Conservation (phyloP, 2,797 vertebrate species). For the Scleropages formosus region DNA sequence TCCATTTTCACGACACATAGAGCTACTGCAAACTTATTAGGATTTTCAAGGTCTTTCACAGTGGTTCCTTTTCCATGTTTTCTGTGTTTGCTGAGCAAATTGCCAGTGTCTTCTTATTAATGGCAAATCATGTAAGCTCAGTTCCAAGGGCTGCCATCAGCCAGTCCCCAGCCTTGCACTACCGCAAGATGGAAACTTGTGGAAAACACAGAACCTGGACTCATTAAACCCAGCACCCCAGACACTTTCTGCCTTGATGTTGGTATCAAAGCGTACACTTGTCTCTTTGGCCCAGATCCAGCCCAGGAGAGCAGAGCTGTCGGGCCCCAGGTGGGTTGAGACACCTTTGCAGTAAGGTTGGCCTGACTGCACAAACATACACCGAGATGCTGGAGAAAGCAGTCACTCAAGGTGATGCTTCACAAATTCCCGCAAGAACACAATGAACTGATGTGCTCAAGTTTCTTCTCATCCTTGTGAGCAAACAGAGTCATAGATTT, state of each 20-base stretch:
- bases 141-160: constrained; percentile 7
- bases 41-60: not conserved
- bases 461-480: not conserved
- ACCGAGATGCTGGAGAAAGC: not conserved
- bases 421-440: not conserved
- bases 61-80: not conserved
- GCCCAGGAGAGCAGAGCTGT: not conserved
- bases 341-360: too few species aligned
- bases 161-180: constrained; percentile 12
- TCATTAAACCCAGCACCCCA: not conserved
- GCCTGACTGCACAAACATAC: not conserved
- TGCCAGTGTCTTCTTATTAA: not conserved
- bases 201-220: not conserved
- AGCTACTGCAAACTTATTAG: too few species aligned
- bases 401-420: not conserved
- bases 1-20: too few species aligned
- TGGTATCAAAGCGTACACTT: not conserved
- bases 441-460: not conserved
- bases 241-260: not conserved
- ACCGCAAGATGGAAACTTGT: not conserved
- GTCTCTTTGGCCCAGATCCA: not conserved
- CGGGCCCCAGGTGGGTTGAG: not conserved
- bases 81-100: not conserved
- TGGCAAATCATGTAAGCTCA: not conserved
- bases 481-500: too few species aligned